Conservation (phyloP, 2,797 vertebrate species). For the Acrossocheilus wenchowensis region DNA sequence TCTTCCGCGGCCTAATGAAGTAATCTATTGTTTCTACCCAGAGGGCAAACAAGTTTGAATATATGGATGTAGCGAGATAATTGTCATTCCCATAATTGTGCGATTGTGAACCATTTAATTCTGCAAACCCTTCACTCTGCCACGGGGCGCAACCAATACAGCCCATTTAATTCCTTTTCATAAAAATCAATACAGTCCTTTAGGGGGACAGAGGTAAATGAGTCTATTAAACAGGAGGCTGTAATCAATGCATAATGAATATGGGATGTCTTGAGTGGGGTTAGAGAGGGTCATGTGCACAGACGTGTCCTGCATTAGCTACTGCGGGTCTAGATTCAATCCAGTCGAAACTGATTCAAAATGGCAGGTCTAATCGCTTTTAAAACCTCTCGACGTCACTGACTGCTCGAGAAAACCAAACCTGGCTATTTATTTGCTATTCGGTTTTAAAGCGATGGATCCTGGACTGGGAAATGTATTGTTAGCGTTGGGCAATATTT, state of each 20-base stretch:
- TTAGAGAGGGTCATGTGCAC: slow-evolving; percentile 69
- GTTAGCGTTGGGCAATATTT: neutral
- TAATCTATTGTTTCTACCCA: slow-evolving; percentile 53
- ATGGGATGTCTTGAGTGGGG: slow-evolving; percentile 64
- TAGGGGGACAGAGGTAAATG: slow-evolving; percentile 75
- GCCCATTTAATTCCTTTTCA: slow-evolving; percentile 78
- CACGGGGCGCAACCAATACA: slow-evolving; percentile 70
- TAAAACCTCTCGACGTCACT: slow-evolving; percentile 30
- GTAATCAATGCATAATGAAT: slow-evolving; percentile 77
- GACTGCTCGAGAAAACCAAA: slow-evolving; percentile 23
- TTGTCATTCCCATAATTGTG: slow-evolving; percentile 67
- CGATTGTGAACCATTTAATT: slow-evolving; percentile 64
- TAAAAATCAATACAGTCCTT: slow-evolving; percentile 81
- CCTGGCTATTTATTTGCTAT: slow-evolving; percentile 12
- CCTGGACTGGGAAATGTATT: slow-evolving; percentile 8
- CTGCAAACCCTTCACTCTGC: slow-evolving; percentile 64
- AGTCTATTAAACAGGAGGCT: slow-evolving; percentile 77
- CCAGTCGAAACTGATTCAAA: slow-evolving; percentile 46
- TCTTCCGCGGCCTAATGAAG: slow-evolving; percentile 48
- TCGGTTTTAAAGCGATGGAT: slow-evolving; percentile 24
- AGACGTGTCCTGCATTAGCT: slow-evolving; percentile 60
- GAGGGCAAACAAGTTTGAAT: slow-evolving; percentile 60
- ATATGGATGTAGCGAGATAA: slow-evolving; percentile 59
- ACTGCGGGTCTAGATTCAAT: slow-evolving; percentile 51
- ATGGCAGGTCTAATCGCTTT: slow-evolving; percentile 22